Conservation (phyloP, 2,797 vertebrate genomes). For the Schizothorax lantsangensis region DNA sequence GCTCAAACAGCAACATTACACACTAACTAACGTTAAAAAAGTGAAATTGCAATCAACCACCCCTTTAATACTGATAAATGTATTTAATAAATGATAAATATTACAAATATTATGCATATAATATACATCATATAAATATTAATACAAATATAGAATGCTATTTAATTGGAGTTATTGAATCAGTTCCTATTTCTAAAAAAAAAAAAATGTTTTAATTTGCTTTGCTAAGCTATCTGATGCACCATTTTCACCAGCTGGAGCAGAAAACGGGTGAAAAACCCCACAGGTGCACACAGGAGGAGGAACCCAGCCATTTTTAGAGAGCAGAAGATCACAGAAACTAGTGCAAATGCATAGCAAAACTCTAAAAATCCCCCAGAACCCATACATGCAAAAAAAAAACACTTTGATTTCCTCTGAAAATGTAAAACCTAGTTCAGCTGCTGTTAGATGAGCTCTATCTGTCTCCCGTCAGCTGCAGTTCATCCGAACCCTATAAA, state of each 20-base stretch:
- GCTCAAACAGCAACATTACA: too few species aligned
- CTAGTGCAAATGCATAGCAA: background rate
- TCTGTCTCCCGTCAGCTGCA: background rate
- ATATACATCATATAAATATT: too few species aligned
- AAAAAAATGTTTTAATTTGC: background rate
- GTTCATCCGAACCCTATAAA: conserved; percentile 13
- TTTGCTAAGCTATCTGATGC: background rate
- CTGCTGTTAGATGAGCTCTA: background rate
- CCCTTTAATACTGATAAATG: too few species aligned
- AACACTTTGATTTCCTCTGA: background rate
- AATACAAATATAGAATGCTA: too few species aligned
- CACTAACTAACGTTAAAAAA: too few species aligned
- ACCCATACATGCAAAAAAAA: background rate
- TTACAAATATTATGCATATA: too few species aligned
- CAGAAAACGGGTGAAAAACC: background rate
- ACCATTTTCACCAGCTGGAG: background rate
- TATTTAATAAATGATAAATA: too few species aligned
- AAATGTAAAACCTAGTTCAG: background rate
- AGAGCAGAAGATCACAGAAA: background rate
- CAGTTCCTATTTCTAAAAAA: background rate
- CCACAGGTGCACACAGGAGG: background rate
- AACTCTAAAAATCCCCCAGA: background rate
- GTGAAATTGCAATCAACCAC: too few species aligned
- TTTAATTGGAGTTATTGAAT: too few species aligned
- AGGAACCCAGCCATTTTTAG: background rate